Conservation (phyloP, 2,113 vertebrate species). For the Gambusia holbrooki region DNA sequence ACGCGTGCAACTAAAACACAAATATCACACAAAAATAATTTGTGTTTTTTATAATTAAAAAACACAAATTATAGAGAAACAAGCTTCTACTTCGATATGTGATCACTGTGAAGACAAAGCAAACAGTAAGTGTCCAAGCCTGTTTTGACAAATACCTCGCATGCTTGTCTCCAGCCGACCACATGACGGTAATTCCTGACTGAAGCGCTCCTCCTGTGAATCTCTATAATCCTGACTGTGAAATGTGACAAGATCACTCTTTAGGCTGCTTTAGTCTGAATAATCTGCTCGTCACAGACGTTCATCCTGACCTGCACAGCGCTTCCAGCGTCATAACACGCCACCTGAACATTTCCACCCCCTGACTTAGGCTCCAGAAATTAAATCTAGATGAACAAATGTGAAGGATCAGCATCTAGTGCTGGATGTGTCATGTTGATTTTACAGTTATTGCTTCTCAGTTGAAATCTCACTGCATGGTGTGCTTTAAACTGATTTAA, state of each 20-base stretch:
- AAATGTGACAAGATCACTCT: conserved; percentile 82
- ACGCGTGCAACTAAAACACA: conserved; percentile 11
- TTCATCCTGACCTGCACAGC: conserved; percentile 74
- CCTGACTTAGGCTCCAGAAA: conserved; percentile 67
- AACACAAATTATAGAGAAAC: conserved; percentile 49
- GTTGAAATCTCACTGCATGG: not conserved
- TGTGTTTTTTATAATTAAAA: too few relatives aligned
- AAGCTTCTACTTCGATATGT: conserved; percentile 57
- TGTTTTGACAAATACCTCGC: conserved; percentile 67
- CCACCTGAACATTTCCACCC: conserved; percentile 68
- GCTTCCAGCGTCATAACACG: conserved; percentile 67
- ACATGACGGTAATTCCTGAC: conserved; percentile 76
- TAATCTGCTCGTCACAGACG: conserved; percentile 80
- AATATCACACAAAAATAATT: conserved; percentile 7
- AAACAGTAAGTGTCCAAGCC: conserved; percentile 75
- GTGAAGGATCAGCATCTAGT: conserved; percentile 33
- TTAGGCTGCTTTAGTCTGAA: conserved; percentile 75
- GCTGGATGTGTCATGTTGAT: conserved; percentile 24
- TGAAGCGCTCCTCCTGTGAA: conserved; percentile 71
- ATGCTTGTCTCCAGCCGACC: conserved; percentile 66
- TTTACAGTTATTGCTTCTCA: conserved; percentile 15
- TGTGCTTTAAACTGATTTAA: not conserved
- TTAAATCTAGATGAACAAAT: conserved; percentile 71
- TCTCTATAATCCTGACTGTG: conserved; percentile 75
- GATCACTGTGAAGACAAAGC: conserved; percentile 74